phyloP scores from a whole-genome alignment of 1,140 invertebrate genomes.

The Vanessa atalanta region DNA sequence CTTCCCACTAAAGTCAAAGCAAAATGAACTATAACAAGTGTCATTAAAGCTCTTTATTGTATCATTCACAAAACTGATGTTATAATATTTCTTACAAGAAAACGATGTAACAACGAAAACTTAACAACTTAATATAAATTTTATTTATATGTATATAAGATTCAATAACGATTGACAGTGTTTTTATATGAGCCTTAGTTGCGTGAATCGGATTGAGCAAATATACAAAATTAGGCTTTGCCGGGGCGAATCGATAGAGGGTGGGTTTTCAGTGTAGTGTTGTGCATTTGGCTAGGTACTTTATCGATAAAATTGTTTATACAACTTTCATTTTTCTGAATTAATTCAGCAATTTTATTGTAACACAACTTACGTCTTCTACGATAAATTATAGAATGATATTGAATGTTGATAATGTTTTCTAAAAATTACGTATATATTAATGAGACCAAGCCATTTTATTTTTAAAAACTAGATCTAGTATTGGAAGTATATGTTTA shows the following conservation, averaged over 20 bases:
- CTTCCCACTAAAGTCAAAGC: not conserved
- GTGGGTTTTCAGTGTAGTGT: conserved; percentile 49
- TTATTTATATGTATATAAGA: not conserved
- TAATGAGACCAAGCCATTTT: no score
- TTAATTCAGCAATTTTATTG: no score
- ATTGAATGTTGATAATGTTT: not conserved
- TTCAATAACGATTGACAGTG: conserved; percentile 4
- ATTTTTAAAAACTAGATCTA: no score
- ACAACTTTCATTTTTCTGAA: no score
- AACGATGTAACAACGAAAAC: not conserved
- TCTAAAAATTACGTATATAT: no score
- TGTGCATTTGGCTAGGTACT: conserved; percentile 23
- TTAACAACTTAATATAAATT: not conserved
- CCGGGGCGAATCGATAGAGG: conserved; percentile 69
- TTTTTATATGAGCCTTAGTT: conserved; percentile 21
- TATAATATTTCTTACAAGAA: not conserved
- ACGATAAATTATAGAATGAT: no score
- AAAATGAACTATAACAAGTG: conserved; percentile 23
- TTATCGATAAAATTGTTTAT: not conserved
- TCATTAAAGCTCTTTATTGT: conserved; percentile 10
- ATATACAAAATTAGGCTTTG: conserved; percentile 70
- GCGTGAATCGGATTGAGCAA: conserved; percentile 36
- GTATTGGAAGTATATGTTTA: no score
- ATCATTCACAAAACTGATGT: conserved; percentile 5
- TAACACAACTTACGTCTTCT: no score